Base-by-base conservation (phyloP, 2,797 vertebrate species). In the Australoheros facetus region DNA sequence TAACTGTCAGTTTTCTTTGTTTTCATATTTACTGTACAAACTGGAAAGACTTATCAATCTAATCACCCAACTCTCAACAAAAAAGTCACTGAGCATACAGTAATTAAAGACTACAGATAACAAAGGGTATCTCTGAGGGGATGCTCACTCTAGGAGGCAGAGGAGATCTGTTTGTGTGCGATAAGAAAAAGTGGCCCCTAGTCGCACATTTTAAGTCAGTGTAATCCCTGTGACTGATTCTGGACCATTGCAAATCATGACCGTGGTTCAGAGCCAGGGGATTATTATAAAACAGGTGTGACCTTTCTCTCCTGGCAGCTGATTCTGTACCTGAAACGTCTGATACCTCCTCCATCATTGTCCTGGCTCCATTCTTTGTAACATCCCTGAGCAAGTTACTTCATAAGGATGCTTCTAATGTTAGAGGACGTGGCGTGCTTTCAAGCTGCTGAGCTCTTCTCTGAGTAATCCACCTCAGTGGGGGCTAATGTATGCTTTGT, bases 171-270 rank as follows among this genome's bases (percentile, higher is more conserved):
- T 86, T 80, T 86, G 78, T 83, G 70, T 19, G 72, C 1, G 93
- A 94, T 92, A 94, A 92, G 87, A 62, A 90, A 86, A 90, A 83
- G 78, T 75, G 69, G 78, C 87, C 87, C 76, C 48, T 72, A 91
- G 75, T 91, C 82, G 79, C 73, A 62, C 79, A 75, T 88, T 93
- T 87, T 84, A 84, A 91, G 69, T 89, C 74, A 54, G 37, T 62
- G 76, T 95, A 94, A 94, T 95, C 92, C 88, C 91, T 11, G 62
- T 89, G 84, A 92, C 91, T 78, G 85, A 93, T 93, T 91, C 79
- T 79, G 87, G 82, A 79, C 84, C 71, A 78, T 51, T 79, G 75
- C 72, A 82, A 89, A 86, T 90, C 72, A 76, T 19, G 42, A 70
- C 62, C 53, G 39, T 73, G 78, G 73, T 90, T 91, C 83, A 62